Conservation (phyloP, 2,888 invertebrate species). For the Andrena bicolor region DNA sequence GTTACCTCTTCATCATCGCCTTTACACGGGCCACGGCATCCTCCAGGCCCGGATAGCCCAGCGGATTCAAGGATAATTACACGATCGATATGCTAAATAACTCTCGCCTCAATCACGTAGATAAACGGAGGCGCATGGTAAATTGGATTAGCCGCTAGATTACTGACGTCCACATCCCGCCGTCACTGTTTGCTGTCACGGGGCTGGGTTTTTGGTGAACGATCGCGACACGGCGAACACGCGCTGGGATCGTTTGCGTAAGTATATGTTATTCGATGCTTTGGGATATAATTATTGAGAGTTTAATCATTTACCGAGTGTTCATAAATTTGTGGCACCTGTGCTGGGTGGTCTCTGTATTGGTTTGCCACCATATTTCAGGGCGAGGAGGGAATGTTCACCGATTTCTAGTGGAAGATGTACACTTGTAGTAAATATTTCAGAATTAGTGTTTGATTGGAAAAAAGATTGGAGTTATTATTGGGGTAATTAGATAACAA, state of each 20-base stretch:
- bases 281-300: too few species aligned
- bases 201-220: conserved; percentile 14
- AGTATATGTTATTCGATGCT: too few species aligned
- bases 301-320: too few species aligned
- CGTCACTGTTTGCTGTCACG: conserved; percentile 27
- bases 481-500: too few species aligned
- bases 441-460: too few species aligned
- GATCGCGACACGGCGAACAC: conserved; percentile 1
- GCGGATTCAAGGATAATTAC: conserved; percentile 73
- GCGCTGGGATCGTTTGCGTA: not conserved
- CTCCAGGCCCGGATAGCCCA: conserved; percentile 23
- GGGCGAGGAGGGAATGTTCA: too few species aligned
- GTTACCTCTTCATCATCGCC: conserved; percentile 81
- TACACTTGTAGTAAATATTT: too few species aligned
- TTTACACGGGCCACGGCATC: conserved; percentile 35
- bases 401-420: too few species aligned
- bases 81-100: conserved; percentile 78
- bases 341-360: too few species aligned
- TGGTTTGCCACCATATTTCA: too few species aligned
- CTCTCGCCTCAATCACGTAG: conserved; percentile 65
- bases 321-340: too few species aligned
- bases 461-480: too few species aligned
- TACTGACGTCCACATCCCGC: not conserved
- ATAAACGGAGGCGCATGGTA: conserved; percentile 63
- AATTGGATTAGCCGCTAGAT: conserved; percentile 62